These are phyloP conservation scores for Tenualosa ilisha DNA, from an alignment of 2,797 vertebrate species.

Conservation along the genomic window DNA sequence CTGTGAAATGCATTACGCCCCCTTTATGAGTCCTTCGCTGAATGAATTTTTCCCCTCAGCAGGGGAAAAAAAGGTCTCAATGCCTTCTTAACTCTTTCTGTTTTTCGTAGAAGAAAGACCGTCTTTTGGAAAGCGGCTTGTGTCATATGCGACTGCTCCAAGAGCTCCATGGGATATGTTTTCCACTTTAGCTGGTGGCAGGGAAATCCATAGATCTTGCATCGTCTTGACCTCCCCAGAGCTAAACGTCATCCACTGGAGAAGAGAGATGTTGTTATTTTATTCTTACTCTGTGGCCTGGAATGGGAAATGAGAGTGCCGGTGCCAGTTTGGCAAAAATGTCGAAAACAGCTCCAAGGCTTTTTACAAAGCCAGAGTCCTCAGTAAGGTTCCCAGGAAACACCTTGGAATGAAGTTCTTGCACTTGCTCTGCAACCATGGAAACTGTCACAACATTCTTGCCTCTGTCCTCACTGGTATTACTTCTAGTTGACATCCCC, in stretches of 20 bases:
- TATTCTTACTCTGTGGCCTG: not conserved
- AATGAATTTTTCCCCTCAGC: slow-evolving; percentile 30
- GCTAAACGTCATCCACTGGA: not conserved
- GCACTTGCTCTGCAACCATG: not conserved
- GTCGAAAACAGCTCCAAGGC: not conserved
- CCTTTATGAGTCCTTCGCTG: slow-evolving; percentile 38
- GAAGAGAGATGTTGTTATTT: not conserved
- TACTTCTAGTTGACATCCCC: not conserved
- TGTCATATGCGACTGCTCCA: not conserved
- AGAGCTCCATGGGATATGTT: slow-evolving; percentile 6
- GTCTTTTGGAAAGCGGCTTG: not conserved
- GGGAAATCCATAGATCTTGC: not conserved
- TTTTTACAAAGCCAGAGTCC: not conserved
- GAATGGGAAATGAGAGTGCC: not conserved
- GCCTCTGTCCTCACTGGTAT: not conserved
- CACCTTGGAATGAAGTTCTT: not conserved
- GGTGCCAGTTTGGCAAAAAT: not conserved
- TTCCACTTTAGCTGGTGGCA: slow-evolving; percentile 1
- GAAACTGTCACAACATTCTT: not conserved
- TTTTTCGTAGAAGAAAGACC: not conserved
- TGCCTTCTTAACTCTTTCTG: not conserved
- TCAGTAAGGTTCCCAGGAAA: not conserved
- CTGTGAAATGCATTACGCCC: slow-evolving; percentile 30
- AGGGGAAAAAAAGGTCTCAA: slow-evolving; percentile 7
- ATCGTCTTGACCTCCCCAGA: not conserved